phyloP scores from a whole-genome alignment of 2,888 invertebrate species.

The Cheilosia variabilis region DNA sequence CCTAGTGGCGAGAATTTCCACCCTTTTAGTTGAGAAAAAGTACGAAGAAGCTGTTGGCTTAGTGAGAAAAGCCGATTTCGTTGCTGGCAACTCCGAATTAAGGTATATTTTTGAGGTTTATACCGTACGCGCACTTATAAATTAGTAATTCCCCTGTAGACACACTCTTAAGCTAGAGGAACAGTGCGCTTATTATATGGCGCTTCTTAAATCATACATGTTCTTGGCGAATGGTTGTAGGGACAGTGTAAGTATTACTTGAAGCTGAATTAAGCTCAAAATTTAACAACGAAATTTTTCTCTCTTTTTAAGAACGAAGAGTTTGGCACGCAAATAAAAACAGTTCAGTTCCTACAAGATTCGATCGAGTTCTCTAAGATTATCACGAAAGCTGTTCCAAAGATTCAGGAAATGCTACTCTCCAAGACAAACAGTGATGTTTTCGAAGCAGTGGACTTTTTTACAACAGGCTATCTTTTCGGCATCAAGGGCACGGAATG shows the following conservation, averaged over 20 bases:
- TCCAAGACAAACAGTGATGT: conserved; percentile 91
- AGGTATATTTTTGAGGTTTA: conserved; percentile 73
- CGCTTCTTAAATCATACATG: conserved; percentile 81
- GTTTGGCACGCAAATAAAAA: conserved; percentile 86
- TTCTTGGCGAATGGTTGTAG: conserved; percentile 80
- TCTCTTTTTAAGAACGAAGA: conserved; percentile 83
- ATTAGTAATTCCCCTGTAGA: conserved; percentile 49
- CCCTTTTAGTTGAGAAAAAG: conserved; percentile 79
- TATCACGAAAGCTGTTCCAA: conserved; percentile 84
- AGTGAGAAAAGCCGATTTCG: conserved; percentile 81
- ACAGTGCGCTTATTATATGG: conserved; percentile 80
- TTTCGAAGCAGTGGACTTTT: conserved; percentile 94
- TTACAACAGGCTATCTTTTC: conserved; percentile 91
- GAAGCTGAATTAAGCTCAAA: neutral
- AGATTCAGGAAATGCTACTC: conserved; percentile 90
- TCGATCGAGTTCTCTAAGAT: conserved; percentile 85
- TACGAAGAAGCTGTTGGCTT: conserved; percentile 81
- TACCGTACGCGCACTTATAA: neutral
- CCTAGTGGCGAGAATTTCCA: conserved; percentile 79
- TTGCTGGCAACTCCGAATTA: conserved; percentile 81
- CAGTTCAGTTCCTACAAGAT: conserved; percentile 90
- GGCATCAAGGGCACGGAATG: conserved; percentile 89
- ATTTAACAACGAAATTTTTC: neutral
- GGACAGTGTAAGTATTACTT: conserved; percentile 79
- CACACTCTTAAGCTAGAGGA: conserved; percentile 79